Conservation (phyloP, 2,888 invertebrate species). For the Erebia palarica region DNA sequence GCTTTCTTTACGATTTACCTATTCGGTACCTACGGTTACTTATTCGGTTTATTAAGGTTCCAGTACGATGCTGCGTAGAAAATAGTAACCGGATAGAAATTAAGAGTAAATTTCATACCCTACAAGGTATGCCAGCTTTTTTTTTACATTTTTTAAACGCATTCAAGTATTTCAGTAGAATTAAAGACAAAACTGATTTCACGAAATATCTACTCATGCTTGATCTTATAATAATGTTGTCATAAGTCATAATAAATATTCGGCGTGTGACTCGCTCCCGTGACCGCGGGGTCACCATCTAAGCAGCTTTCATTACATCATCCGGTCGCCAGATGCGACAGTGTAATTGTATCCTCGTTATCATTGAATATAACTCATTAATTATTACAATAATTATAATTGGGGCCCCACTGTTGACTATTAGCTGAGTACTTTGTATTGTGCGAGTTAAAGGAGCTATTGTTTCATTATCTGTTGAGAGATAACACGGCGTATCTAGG, state of each 20-base stretch:
- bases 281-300: conserved; percentile 51
- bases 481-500: background rate
- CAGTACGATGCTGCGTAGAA: too few relatives aligned
- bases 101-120: too few relatives aligned
- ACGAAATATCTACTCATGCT: background rate
- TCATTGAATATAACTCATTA: conserved; percentile 54
- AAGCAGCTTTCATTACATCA: conserved; percentile 61
- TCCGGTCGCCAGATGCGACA: conserved; percentile 58
- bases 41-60: too few relatives aligned
- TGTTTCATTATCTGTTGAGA: conserved; percentile 6
- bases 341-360: conserved; percentile 48
- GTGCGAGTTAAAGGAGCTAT: background rate
- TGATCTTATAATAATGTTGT: background rate
- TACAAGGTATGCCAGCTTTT: too few relatives aligned
- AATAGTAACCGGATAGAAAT: too few relatives aligned
- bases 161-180: too few relatives aligned
- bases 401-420: conserved; percentile 23
- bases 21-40: too few relatives aligned
- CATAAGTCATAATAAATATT: conserved; percentile 11
- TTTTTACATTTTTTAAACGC: too few relatives aligned
- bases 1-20: background rate
- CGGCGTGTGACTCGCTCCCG: conserved; percentile 17
- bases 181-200: too few relatives aligned
- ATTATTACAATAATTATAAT: conserved; percentile 47
- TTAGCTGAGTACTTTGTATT: conserved; percentile 17